Conservation (phyloP, 2,888 invertebrate species). For the Eueremaeus valkanovi region DNA sequence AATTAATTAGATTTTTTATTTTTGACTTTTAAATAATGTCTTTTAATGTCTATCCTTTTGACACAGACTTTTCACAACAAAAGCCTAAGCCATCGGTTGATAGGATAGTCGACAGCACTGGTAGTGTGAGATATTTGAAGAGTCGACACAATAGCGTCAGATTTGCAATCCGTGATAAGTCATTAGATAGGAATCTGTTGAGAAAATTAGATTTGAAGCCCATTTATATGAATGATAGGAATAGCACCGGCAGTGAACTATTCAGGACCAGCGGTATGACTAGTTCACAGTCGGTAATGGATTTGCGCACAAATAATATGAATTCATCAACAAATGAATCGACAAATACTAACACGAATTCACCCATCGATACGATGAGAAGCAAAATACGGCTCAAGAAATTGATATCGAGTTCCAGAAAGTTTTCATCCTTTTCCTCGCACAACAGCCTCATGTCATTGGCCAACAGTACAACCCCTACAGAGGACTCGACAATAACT, state of each 20-base stretch:
- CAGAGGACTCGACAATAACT: neutral
- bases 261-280: neutral
- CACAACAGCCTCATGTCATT: constrained; percentile 3
- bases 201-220: constrained; percentile 30
- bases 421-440: constrained; percentile 7
- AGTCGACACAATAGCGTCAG: neutral
- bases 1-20: neutral
- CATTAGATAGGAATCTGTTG: constrained; percentile 26
- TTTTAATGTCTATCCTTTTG: neutral
- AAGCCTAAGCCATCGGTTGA: neutral
- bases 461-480: neutral
- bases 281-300: neutral
- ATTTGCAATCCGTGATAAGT: constrained; percentile 10
- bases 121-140: neutral
- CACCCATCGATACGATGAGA: neutral
- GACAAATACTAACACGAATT: neutral
- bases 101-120: neutral
- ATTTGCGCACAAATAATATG: constrained; percentile 3
- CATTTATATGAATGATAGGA: neutral
- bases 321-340: neutral
- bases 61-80: neutral
- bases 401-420: neutral
- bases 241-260: neutral
- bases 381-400: neutral
- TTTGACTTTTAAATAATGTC: neutral